phyloP scores from a whole-genome alignment of 1,140 invertebrate genomes.

The Drosophila sp. region DNA sequence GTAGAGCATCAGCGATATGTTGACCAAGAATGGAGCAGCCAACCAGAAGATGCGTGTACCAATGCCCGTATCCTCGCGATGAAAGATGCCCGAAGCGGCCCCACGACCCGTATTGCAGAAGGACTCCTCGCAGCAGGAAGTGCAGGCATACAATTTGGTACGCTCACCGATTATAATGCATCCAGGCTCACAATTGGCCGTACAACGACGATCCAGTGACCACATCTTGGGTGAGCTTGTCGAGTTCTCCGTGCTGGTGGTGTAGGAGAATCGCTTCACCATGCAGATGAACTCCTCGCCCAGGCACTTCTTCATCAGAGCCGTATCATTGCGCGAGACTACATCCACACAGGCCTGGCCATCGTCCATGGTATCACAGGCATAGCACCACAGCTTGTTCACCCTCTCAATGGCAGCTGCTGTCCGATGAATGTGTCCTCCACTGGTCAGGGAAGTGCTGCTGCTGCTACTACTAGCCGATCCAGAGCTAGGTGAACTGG shows the following conservation, averaged over 20 bases:
- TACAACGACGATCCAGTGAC: conserved; percentile 92
- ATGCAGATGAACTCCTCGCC: conserved; percentile 90
- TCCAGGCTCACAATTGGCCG: conserved; percentile 91
- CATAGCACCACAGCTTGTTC: conserved; percentile 91
- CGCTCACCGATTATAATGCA: conserved; percentile 94
- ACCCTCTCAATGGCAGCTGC: conserved; percentile 88
- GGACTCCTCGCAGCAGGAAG: conserved; percentile 90
- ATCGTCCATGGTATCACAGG: conserved; percentile 89
- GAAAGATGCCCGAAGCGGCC: conserved; percentile 63
- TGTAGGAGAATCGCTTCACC: conserved; percentile 92
- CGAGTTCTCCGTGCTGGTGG: conserved; percentile 91
- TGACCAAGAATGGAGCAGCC: conserved; percentile 64
- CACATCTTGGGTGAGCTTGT: conserved; percentile 90
- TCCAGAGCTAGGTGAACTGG: conserved; percentile 83
- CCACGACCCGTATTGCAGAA: conserved; percentile 88
- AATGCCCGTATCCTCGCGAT: conserved; percentile 76
- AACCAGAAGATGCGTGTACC: conserved; percentile 69
- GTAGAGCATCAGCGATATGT: conserved; percentile 69
- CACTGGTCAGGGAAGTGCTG: conserved; percentile 63
- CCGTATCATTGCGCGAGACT: conserved; percentile 85
- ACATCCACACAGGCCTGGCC: conserved; percentile 87
- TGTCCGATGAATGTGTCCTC: conserved; percentile 86
- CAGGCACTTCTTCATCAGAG: conserved; percentile 88
- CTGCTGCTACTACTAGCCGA: conserved; percentile 7
- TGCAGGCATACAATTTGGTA: conserved; percentile 93